Conservation (phyloP, 2,888 invertebrate genomes). For the Brassicogethes aeneus region DNA sequence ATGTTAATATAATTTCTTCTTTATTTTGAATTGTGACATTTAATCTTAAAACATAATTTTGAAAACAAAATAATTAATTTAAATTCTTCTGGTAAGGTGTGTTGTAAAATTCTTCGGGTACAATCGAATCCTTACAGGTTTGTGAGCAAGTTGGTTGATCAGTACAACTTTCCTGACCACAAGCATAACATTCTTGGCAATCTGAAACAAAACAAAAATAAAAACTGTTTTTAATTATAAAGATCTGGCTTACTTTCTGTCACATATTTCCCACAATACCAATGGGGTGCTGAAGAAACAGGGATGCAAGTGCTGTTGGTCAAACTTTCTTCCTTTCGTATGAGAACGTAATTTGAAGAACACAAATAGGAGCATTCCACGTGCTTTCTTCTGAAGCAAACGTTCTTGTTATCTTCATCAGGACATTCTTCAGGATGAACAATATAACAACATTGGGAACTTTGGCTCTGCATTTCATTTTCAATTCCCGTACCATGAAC, state of each 20-base stretch:
- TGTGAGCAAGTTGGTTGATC: neutral
- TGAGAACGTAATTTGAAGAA: neutral
- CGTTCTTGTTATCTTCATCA: neutral
- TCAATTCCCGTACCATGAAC: neutral
- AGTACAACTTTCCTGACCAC: neutral
- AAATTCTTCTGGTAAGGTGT: neutral
- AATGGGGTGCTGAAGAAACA: neutral
- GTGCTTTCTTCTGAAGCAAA: neutral
- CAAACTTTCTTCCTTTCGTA: neutral
- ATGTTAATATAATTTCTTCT: too few relatives aligned
- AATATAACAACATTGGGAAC: neutral
- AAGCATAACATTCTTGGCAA: neutral
- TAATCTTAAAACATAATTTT: neutral
- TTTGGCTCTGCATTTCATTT: neutral
- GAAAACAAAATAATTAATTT: too few relatives aligned
- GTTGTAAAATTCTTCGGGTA: neutral
- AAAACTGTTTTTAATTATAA: neutral
- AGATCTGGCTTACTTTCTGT: neutral
- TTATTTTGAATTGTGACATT: neutral
- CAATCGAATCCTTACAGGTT: neutral
- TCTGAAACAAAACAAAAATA: constrained; percentile 1
- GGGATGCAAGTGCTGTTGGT: neutral
- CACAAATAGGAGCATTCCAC: neutral
- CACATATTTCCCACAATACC: neutral
- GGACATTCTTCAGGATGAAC: neutral